Evolutionary conservation across 2,888 invertebrate species (phyloP).

Genomic region (Oxycera nigricornis): DNA sequence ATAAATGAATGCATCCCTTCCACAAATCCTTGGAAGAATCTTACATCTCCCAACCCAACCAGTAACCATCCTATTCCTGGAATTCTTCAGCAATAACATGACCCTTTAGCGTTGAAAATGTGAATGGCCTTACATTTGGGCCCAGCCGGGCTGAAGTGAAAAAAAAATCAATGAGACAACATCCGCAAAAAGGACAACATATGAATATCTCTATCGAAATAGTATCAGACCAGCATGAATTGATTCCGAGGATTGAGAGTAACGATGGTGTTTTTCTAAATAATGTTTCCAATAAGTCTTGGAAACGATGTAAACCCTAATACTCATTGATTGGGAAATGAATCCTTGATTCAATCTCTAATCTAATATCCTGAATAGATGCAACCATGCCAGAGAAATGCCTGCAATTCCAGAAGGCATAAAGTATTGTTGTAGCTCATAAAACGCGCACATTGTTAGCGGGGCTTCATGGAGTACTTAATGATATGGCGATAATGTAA

Average conservation of each 20-base stretch:
- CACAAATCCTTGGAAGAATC: background rate
- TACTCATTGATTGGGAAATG: constrained; percentile 36
- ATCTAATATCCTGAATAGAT: constrained; percentile 20
- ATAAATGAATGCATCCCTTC: background rate
- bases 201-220: too few relatives aligned
- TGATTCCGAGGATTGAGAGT: background rate
- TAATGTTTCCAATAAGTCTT: constrained; percentile 19
- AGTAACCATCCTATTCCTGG: background rate
- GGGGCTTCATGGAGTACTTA: background rate
- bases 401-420: background rate
- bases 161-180: background rate
- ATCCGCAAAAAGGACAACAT: background rate
- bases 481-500: constrained; percentile 4
- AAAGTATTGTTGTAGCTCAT: background rate
- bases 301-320: constrained; percentile 19
- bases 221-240: background rate
- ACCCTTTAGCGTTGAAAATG: background rate
- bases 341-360: constrained; percentile 32
- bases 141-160: background rate
- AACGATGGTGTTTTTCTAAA: background rate
- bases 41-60: background rate
- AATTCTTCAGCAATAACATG: background rate
- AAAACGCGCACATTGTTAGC: constrained; percentile 11
- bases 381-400: background rate
- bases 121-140: background rate